phyloP scores from a whole-genome alignment of 1,140 invertebrate species.

The Drosophila pallidifrons region DNA sequence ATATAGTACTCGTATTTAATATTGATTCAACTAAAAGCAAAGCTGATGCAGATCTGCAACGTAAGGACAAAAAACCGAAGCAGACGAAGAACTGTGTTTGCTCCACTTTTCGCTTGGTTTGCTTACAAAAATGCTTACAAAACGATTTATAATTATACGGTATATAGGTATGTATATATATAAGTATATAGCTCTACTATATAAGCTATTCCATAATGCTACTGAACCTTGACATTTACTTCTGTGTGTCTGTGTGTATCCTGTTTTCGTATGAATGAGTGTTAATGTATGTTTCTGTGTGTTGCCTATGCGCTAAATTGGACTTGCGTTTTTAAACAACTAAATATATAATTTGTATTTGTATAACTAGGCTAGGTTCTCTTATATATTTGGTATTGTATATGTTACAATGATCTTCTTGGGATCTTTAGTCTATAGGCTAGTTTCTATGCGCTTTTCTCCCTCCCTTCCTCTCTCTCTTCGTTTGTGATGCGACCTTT shows the following conservation, averaged over 20 bases:
- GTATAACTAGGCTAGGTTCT: conserved; percentile 70
- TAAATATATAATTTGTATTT: conserved; percentile 60
- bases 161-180: conserved; percentile 40
- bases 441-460: conserved; percentile 56
- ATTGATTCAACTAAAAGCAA: conserved; percentile 48
- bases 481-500: conserved; percentile 30
- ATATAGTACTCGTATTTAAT: conserved; percentile 34
- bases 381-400: conserved; percentile 72
- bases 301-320: conserved; percentile 61
- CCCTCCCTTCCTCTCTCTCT: not conserved
- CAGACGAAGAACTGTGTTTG: conserved; percentile 15
- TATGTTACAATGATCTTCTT: conserved; percentile 74
- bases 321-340: conserved; percentile 73
- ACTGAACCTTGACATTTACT: conserved; percentile 50
- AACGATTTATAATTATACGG: conserved; percentile 52
- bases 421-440: conserved; percentile 74
- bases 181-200: conserved; percentile 52
- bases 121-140: conserved; percentile 58
- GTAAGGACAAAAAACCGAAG: conserved; percentile 15
- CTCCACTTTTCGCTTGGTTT: no score
- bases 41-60: conserved; percentile 3
- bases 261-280: not conserved
- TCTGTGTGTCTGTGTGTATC: conserved; percentile 12
- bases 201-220: conserved; percentile 55
- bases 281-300: conserved; percentile 5